phyloP scores from a whole-genome alignment of 2,888 invertebrate species.

The Glyphotaelius pellucidus region DNA sequence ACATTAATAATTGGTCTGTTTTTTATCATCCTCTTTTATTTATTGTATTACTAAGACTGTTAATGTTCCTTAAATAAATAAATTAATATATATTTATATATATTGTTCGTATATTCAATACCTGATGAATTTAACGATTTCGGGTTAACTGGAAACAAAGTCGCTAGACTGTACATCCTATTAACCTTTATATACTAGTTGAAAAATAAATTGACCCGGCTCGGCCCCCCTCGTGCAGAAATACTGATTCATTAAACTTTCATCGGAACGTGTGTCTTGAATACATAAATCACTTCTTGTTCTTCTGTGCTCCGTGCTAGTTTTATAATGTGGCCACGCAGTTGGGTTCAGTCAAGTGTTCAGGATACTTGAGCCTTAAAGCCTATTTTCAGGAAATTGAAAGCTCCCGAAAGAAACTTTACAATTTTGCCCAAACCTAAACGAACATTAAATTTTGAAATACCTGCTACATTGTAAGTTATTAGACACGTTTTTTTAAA shows the following conservation, averaged over 20 bases:
- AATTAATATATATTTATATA: too few species aligned
- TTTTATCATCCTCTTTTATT: too few species aligned
- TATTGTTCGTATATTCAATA: background rate
- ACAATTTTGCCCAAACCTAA: background rate
- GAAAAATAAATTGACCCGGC: background rate
- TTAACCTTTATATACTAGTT: background rate
- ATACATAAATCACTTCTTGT: background rate
- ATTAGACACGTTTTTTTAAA: too few species aligned
- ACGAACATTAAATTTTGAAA: background rate
- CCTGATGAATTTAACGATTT: background rate
- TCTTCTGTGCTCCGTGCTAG: background rate
- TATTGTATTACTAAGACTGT: too few species aligned
- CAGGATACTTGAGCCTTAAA: background rate
- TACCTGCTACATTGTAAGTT: background rate
- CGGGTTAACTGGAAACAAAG: background rate
- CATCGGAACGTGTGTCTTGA: background rate
- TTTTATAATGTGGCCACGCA: background rate
- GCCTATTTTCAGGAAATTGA: background rate
- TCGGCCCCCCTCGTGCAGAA: background rate
- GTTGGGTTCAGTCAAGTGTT: background rate
- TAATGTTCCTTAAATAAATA: too few species aligned
- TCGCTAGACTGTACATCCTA: background rate
- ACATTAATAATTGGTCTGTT: too few species aligned
- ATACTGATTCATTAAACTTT: constrained; percentile 2
- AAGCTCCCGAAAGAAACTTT: background rate